Evolutionary conservation across 1,140 invertebrate species (phyloP), one percentile per base, ranked within the genome.

Genomic region (Coptotermes formosanus): DNA sequence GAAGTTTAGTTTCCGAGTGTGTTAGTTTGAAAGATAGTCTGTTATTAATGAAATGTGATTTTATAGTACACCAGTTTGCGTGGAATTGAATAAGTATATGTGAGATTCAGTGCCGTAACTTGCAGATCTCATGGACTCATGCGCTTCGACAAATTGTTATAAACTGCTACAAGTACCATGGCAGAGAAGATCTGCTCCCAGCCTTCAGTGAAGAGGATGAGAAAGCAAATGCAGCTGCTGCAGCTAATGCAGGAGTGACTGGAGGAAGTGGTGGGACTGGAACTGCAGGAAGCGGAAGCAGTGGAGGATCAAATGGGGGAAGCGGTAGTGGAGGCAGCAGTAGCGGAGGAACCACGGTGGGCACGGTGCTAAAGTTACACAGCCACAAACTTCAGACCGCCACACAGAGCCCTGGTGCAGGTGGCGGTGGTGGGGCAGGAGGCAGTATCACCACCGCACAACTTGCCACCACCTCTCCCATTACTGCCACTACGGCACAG

Each of bases 81-180:
- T 38, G 85, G 21, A n/a, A 82, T 12, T 44, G 83, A 84, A 82
- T 84, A 69, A 84, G 45, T 86, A 87, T 87, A 87, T 87, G 87
- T 87, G 83, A 87, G 81, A 85, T 87, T 86, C 86, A 86, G 87
- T 89, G 85, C 88, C 86, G 85, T 48, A 87, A 85, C 55, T 90
- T 92, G 30, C 91, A 99, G 97, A 98, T 99, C 88, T 99, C 98
- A 52, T 99, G 98, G 98, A 99, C 98, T 23, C 97, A 99, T 91
- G 98, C 98, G n/a, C 92, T 99, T 85, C 93, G 98, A 43, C 97
- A 99, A 92, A 99, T 99, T 88, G 98, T 99, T 81, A 97, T 98
- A 89, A 99, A 99, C 92, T 99, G 98, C 92, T 99, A 99, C 92
- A 98, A 98, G 92, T 98, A 97, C 92, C 98, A 99, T 92, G 97